Conservation (phyloP, 2,888 invertebrate species). For the Blastobasis lacticolella region DNA sequence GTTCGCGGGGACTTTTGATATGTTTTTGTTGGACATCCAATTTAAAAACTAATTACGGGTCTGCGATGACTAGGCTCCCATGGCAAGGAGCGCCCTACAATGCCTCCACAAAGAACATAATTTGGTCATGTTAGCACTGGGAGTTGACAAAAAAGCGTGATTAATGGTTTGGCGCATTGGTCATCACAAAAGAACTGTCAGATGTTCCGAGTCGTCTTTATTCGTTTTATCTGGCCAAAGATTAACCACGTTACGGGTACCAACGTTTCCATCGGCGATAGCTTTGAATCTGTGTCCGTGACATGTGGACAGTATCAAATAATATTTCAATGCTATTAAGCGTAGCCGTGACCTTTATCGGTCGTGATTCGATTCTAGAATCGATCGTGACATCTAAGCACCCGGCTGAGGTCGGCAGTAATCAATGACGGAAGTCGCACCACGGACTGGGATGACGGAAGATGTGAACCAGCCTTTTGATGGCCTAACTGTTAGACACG, state of each 20-base stretch:
- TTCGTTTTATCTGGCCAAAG: constrained; percentile 13
- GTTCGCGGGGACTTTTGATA: constrained; percentile 52
- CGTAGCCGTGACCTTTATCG: constrained; percentile 57
- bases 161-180: constrained; percentile 49
- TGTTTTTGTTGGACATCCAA: constrained; percentile 62
- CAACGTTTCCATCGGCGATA: not conserved
- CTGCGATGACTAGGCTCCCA: constrained; percentile 59
- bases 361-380: constrained; percentile 51
- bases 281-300: constrained; percentile 14
- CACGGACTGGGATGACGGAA: constrained; percentile 45
- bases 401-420: constrained; percentile 51
- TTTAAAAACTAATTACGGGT: constrained; percentile 70
- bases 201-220: constrained; percentile 36
- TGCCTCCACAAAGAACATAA: constrained; percentile 57
- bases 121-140: constrained; percentile 61
- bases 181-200: constrained; percentile 56
- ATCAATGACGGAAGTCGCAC: constrained; percentile 61
- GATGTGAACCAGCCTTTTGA: constrained; percentile 38
- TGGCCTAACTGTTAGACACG: constrained; percentile 27
- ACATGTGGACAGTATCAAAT: constrained; percentile 36
- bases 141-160: constrained; percentile 68
- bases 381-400: constrained; percentile 68
- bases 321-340: constrained; percentile 36
- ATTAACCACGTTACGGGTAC: too few relatives aligned
- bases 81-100: constrained; percentile 54